Conservation (phyloP, 2,797 vertebrate species). For the Pagetopsis macropterus region DNA sequence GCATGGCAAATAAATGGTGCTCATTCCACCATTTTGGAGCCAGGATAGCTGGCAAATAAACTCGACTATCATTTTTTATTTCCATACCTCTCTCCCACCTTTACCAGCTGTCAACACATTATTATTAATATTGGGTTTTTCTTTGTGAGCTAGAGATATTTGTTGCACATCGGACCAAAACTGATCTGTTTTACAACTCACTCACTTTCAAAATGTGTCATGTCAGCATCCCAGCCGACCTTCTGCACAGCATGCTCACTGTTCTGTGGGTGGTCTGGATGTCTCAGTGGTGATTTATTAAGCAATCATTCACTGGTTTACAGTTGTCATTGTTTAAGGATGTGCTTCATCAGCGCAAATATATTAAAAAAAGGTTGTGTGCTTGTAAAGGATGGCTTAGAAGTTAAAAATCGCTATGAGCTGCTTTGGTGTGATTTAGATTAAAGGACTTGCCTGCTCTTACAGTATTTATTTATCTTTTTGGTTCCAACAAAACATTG, state of each 20-base stretch:
- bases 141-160: background rate
- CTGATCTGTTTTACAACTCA: background rate
- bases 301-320: conserved; percentile 12
- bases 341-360: conserved; percentile 5
- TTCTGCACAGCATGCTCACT: conserved; percentile 4
- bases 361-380: background rate
- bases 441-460: no score
- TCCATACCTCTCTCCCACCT: background rate
- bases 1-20: no score
- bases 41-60: no score
- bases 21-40: no score
- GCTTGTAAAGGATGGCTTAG: no score
- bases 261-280: conserved; percentile 11
- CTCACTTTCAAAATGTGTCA: conserved; percentile 20
- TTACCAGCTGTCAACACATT: conserved; percentile 2
- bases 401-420: background rate
- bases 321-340: conserved; percentile 17
- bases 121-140: background rate
- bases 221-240: conserved; percentile 1
- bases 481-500: no score
- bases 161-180: background rate
- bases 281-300: conserved; percentile 21
- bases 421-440: no score
- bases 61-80: no score
- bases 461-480: no score